Evolutionary conservation across 2,113 vertebrate genomes (phyloP).

Genomic region (Grammomys dolichurus): DNA sequence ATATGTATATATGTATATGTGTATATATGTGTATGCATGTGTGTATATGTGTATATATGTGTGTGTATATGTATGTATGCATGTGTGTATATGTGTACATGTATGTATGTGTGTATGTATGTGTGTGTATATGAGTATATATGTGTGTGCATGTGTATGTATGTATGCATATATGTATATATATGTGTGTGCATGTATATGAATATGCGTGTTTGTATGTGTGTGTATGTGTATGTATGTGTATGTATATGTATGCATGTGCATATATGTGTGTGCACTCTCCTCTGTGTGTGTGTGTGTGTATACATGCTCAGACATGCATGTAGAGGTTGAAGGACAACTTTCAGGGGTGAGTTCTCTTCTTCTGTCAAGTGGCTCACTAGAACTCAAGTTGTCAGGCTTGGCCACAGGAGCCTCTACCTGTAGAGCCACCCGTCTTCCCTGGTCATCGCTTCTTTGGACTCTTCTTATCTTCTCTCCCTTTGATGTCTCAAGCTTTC

Average conservation of each 20-base stretch:
- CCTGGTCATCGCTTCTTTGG: not conserved
- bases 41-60: not conserved
- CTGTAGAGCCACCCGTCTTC: not conserved
- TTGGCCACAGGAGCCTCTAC: not conserved
- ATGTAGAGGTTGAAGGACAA: not conserved
- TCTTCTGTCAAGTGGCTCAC: not conserved
- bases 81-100: not conserved
- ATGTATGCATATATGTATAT: not conserved
- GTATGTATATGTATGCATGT: too few relatives aligned
- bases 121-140: not conserved
- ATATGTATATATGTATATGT: too few relatives aligned
- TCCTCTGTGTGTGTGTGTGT: too few relatives aligned
- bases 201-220: not conserved
- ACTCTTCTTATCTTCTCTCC: slow-evolving; percentile 56
- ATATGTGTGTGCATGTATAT: not conserved
- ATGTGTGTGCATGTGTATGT: not conserved
- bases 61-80: not conserved
- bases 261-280: not conserved
- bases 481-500: slow-evolving; percentile 70
- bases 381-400: not conserved
- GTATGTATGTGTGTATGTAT: not conserved
- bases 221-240: not conserved
- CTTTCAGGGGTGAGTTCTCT: not conserved
- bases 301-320: not conserved
- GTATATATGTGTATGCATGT: not conserved